Evolutionary conservation across 2,113 vertebrate genomes (phyloP).

Genomic region (Pteruthius melanotis): DNA sequence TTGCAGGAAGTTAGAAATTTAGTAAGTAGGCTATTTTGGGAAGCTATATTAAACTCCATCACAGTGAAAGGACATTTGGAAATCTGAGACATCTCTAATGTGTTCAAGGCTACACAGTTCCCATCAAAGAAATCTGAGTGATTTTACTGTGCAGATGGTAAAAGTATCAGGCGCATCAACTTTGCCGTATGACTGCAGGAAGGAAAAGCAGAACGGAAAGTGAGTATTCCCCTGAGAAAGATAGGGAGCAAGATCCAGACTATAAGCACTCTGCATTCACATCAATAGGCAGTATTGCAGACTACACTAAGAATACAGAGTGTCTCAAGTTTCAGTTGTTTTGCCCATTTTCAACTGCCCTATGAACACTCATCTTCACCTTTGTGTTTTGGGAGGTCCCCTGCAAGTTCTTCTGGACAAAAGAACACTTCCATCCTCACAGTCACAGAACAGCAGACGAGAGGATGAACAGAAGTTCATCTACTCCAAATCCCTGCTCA

Average conservation of each 20-base stretch:
- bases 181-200: background rate
- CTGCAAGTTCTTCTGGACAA: background rate
- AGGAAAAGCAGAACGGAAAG: background rate
- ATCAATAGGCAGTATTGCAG: background rate
- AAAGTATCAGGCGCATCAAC: background rate
- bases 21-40: slow-evolving; percentile 4
- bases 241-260: background rate
- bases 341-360: background rate
- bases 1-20: slow-evolving; percentile 1
- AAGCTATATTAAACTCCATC: background rate
- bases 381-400: background rate
- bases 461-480: background rate
- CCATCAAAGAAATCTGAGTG: slow-evolving; percentile 15
- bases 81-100: slow-evolving; percentile 25
- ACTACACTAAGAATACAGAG: background rate
- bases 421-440: background rate
- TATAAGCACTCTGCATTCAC: background rate
- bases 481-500: background rate
- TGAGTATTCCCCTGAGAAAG: background rate
- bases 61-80: background rate
- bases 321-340: background rate
- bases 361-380: background rate
- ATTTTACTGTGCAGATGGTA: background rate
- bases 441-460: background rate
- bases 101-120: background rate